These are phyloP conservation scores for Coptodon rendalli DNA, from an alignment of 2,113 vertebrate genomes.

Conservation along the genomic window DNA sequence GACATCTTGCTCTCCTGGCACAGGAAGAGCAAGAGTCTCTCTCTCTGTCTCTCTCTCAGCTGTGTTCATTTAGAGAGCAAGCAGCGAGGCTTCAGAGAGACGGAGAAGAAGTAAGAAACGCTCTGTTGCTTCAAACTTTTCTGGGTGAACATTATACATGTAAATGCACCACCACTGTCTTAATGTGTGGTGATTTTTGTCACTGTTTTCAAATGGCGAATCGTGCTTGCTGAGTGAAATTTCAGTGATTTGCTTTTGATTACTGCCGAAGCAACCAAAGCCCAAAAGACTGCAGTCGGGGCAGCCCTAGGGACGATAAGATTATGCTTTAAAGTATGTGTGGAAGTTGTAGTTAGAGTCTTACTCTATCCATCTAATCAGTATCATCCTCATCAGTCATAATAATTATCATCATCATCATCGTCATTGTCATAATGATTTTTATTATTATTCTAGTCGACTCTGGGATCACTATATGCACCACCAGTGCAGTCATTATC, in stretches of 20 bases:
- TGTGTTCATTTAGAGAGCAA: neutral
- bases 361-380: neutral
- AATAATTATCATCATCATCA: neutral
- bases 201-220: neutral
- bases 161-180: neutral
- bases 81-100: neutral
- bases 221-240: neutral
- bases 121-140: neutral
- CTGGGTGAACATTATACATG: neutral
- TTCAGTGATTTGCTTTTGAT: neutral
- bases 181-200: neutral
- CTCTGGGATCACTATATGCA: neutral
- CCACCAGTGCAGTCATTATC: neutral
- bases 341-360: neutral
- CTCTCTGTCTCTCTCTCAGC: neutral
- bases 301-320: rapidly evolving
- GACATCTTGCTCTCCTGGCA: neutral
- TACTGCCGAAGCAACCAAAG: rapidly evolving
- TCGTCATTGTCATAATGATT: neutral
- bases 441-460: neutral
- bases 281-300: neutral
- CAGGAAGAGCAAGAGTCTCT: neutral
- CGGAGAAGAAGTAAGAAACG: neutral
- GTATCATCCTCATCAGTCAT: neutral
- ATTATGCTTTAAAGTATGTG: neutral